phyloP scores from a whole-genome alignment of 2,888 invertebrate species.

The Dasysyrphus tricinctus region DNA sequence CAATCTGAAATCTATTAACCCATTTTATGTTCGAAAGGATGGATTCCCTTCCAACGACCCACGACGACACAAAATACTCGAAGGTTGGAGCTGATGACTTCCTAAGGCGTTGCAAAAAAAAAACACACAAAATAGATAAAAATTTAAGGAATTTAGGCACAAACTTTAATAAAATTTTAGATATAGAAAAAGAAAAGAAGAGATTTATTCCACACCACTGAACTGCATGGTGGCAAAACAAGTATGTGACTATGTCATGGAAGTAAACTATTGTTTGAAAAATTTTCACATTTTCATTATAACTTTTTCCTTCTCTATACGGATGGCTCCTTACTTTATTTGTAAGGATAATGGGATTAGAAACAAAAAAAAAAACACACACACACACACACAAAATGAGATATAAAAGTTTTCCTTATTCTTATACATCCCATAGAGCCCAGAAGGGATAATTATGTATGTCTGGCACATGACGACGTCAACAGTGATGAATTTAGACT shows the following conservation, averaged over 20 bases:
- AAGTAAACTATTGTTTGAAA: constrained; percentile 68
- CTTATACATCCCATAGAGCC: constrained; percentile 34
- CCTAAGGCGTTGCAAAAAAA: not conserved
- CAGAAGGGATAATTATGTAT: constrained; percentile 71
- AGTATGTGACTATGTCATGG: constrained; percentile 55
- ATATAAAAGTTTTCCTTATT: constrained; percentile 56
- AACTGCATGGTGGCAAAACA: constrained; percentile 44
- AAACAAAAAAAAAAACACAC: constrained; percentile 36
- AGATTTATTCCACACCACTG: constrained; percentile 66
- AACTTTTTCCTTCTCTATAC: constrained; percentile 52
- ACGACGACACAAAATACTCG: not conserved
- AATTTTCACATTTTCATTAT: constrained; percentile 71
- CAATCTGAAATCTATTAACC: constrained; percentile 66
- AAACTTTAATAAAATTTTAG: constrained; percentile 42
- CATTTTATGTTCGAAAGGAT: constrained; percentile 32
- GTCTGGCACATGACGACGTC: constrained; percentile 73
- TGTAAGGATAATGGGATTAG: constrained; percentile 68
- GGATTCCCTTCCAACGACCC: constrained; percentile 29
- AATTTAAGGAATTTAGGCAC: constrained; percentile 17
- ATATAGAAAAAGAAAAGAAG: constrained; percentile 22
- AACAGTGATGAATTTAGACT: constrained; percentile 73
- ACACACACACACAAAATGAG: constrained; percentile 25
- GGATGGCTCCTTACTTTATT: constrained; percentile 43
- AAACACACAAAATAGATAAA: no score
- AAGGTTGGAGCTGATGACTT: constrained; percentile 11